These are phyloP conservation scores for Alosa sapidissima DNA, from an alignment of 2,797 vertebrate species.

Conservation along the genomic window DNA sequence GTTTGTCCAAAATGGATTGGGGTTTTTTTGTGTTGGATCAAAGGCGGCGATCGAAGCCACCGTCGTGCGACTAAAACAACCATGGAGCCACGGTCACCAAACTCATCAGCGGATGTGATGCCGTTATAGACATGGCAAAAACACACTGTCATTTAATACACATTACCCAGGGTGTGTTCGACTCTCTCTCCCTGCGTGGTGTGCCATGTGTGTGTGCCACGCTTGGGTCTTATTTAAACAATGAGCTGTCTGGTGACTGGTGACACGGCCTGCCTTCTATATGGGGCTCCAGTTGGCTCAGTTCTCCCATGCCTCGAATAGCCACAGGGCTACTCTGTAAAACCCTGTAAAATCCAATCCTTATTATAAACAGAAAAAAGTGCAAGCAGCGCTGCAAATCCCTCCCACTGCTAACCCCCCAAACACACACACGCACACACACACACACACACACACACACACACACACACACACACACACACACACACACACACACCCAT, in stretches of 20 bases:
- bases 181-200: not conserved
- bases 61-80: not conserved
- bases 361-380: constrained; percentile 26
- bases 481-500: not conserved
- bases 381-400: constrained; percentile 12
- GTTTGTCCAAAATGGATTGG: not conserved
- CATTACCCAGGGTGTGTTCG: not conserved
- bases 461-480: not conserved
- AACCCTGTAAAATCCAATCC: constrained; percentile 16
- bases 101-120: not conserved
- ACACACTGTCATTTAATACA: constrained; percentile 14
- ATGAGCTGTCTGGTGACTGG: not conserved
- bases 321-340: constrained; percentile 7
- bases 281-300: not conserved
- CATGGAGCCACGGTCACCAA: not conserved
- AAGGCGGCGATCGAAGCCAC: not conserved
- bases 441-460: not conserved
- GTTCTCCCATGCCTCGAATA: not conserved
- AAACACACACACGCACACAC: not conserved
- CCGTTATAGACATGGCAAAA: constrained; percentile 7
- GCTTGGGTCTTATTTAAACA: not conserved
- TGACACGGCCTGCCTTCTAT: not conserved
- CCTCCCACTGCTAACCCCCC: not conserved
- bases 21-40: not conserved
- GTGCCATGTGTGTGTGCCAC: not conserved